Evolutionary conservation across 2,113 vertebrate genomes (phyloP), one percentile per base, ranked within the genome.

Genomic region (Fulmarus glacialis): DNA sequence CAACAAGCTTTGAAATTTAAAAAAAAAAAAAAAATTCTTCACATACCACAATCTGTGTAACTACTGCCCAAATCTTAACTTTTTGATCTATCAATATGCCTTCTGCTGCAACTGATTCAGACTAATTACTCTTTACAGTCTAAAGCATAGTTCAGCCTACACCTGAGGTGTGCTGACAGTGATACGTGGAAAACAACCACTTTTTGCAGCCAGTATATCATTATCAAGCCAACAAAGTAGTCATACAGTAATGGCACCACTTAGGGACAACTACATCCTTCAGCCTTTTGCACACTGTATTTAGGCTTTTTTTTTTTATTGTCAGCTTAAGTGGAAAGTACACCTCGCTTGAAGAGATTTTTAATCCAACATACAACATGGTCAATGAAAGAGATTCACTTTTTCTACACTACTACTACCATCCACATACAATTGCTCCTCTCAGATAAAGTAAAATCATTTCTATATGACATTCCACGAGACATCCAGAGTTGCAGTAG

Each of bases 311-410:
- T 7, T 7, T 12, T 15, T n/a, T 21, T 15, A 14, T 29, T 15
- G 36, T 16, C 73, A 52, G 43, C 47, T 24, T 6, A 5, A 62
- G 45, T 43, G 71, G 30, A n/a, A 78, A 88, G 42, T 4, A 72
- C 26, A 29, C 22, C 60, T 34, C 0, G 0, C 48, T 19, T 2
- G 14, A 52, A 23, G 19, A 40, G 43, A 36, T 15, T 55, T 56
- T 7, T 27, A 34, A 30, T 2, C 7, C 8, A 16, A 29, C 34
- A 27, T 0, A 5, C 30, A 58, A 26, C 29, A 10, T 0, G 4
- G 34, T 4, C 72, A 43, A 3, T 0, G 27, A 10, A 23, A 56
- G 18, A 63, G 23, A 40, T 3, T 5, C 48, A 0, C 20, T 15
- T 60, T 47, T 71, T 45, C 70, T 50, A 14, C 52, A 8, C 24